phyloP scores from a whole-genome alignment of 1,140 invertebrate genomes.

The Drusus annulatus region DNA sequence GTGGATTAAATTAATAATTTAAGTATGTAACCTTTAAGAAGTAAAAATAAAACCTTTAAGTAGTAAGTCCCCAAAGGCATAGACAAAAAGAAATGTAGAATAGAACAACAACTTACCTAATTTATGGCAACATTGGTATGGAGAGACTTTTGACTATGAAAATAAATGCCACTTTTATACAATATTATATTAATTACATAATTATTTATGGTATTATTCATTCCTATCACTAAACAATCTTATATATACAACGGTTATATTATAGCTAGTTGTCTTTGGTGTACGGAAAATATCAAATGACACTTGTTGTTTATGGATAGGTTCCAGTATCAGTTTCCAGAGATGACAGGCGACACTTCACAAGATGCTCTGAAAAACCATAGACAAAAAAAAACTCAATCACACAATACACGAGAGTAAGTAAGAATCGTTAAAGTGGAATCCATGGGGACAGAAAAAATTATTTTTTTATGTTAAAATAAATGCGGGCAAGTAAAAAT shows the following conservation, averaged over 20 bases:
- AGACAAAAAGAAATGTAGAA: not conserved
- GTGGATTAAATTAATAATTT: no score
- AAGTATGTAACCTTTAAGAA: no score
- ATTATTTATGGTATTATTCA: not conserved
- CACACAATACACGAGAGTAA: not conserved
- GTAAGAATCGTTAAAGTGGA: no score
- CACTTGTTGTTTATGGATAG: constrained; percentile 17
- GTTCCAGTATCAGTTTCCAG: not conserved
- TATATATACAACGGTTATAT: constrained; percentile 34
- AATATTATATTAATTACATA: constrained; percentile 11
- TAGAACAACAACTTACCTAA: constrained; percentile 27
- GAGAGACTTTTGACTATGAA: constrained; percentile 30
- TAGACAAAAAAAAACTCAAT: constrained; percentile 1
- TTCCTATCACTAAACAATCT: constrained; percentile 18
- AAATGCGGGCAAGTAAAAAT: no score
- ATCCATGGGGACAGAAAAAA: no score
- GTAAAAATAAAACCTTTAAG: no score
- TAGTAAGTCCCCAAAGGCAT: constrained; percentile 17
- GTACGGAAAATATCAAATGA: constrained; percentile 34
- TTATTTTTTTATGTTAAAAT: no score
- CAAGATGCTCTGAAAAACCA: not conserved
- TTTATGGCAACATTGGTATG: constrained; percentile 39
- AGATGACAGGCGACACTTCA: not conserved
- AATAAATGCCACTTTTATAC: constrained; percentile 31
- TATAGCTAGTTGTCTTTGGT: constrained; percentile 29